Evolutionary conservation across 2,797 vertebrate genomes (phyloP).

Genomic region (Pseudochirops corinnae): DNA sequence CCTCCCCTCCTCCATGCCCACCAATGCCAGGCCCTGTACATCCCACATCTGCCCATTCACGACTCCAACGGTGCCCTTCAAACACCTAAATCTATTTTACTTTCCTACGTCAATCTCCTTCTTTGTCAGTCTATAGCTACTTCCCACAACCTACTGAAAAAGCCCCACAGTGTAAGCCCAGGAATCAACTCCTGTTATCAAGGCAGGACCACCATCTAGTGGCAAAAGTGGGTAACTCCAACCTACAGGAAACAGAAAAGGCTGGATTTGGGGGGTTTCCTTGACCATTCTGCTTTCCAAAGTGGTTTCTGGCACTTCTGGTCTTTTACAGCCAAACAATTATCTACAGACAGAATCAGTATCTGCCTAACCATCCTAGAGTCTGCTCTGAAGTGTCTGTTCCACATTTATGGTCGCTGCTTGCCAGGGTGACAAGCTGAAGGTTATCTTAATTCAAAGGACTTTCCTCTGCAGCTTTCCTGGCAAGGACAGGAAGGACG

Average conservation of each 20-base stretch:
- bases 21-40: background rate
- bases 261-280: background rate
- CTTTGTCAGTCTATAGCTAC: constrained; percentile 15
- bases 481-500: background rate
- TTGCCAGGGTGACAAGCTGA: background rate
- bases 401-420: background rate
- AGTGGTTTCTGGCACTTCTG: constrained; percentile 32
- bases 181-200: constrained; percentile 13
- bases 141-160: constrained; percentile 1
- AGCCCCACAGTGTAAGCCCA: background rate
- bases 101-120: constrained; percentile 23
- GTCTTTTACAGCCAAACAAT: background rate
- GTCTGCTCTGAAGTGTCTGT: background rate
- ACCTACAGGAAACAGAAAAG: background rate
- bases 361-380: background rate
- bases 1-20: background rate
- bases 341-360: background rate
- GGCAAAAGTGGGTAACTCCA: constrained; percentile 34
- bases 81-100: constrained; percentile 8
- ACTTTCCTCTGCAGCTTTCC: constrained; percentile 15
- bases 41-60: background rate
- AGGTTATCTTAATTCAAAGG: background rate
- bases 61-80: background rate
- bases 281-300: constrained; percentile 34
- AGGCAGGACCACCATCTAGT: constrained; percentile 70